Conservation (phyloP, 1,140 invertebrate genomes). For the Micrasema minimum region DNA sequence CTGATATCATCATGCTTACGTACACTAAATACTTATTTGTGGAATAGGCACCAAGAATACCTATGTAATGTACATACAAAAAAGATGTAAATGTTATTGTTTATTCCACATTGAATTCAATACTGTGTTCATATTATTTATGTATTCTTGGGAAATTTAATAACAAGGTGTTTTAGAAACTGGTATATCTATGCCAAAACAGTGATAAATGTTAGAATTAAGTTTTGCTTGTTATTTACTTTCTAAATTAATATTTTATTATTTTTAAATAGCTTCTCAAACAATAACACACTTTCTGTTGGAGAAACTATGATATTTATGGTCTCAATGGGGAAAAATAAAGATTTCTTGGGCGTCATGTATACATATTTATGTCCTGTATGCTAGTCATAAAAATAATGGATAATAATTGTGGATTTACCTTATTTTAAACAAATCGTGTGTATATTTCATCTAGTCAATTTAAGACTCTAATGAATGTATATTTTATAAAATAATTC, state of each 20-base stretch:
- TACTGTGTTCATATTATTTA: slow-evolving; percentile 10
- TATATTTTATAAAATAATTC: slow-evolving; percentile 50
- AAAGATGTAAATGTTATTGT: not conserved
- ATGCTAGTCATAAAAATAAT: slow-evolving; percentile 19
- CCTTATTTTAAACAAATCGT: slow-evolving; percentile 11
- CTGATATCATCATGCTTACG: too few species aligned
- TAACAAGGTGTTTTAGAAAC: slow-evolving; percentile 11
- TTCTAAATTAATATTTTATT: slow-evolving; percentile 15
- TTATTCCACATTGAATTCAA: slow-evolving; percentile 6
- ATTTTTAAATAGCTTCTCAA: not conserved
- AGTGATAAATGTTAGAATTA: slow-evolving; percentile 26
- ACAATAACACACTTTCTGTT: too few species aligned
- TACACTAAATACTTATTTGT: not conserved
- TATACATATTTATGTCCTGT: slow-evolving; percentile 6
- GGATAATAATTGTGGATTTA: not conserved
- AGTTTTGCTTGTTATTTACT: slow-evolving; percentile 31
- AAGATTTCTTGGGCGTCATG: not conserved
- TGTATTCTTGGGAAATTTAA: not conserved
- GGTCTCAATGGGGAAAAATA: not conserved
- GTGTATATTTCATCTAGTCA: slow-evolving; percentile 47
- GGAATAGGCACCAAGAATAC: not conserved
- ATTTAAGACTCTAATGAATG: slow-evolving; percentile 35
- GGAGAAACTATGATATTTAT: too few species aligned
- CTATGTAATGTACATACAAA: not conserved
- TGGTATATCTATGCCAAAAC: slow-evolving; percentile 25